Percentiles rank a stretch among this genome's conserved stretches.
Conservation (phyloP, 2,113 vertebrate genomes). For the Sander vitreus region DNA sequence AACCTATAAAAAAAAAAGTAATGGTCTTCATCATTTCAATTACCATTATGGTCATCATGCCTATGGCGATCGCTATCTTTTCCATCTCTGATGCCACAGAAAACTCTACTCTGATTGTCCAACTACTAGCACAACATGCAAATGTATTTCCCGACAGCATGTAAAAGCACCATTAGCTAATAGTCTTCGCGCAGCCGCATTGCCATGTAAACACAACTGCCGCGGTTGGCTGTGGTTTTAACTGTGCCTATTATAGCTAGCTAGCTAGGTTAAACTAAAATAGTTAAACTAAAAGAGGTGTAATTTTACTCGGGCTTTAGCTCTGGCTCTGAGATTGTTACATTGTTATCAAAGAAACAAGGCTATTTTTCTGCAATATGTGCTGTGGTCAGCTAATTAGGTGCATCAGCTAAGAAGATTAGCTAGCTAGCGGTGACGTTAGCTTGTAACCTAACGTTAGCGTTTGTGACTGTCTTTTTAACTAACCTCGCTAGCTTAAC, state of each 20-base stretch:
- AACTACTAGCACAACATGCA: rapidly evolving
- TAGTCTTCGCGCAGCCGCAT: slow-evolving; percentile 71
- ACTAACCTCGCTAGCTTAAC: slow-evolving; percentile 7
- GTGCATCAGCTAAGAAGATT: not conserved
- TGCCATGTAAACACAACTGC: slow-evolving; percentile 83
- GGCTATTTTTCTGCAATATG: not conserved
- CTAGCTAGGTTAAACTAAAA: not conserved
- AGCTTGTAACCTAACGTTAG: slow-evolving; percentile 42
- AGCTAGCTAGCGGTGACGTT: slow-evolving; percentile 26
- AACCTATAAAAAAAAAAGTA: no score
- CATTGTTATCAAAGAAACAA: not conserved
- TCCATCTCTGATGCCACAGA: not conserved
- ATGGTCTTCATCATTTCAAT: rapidly evolving
- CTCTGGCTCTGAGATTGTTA: no score
- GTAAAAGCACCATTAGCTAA: not conserved
- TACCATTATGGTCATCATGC: rapidly evolving
- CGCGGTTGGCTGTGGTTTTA: slow-evolving; percentile 34
- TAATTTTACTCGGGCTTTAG: not conserved
- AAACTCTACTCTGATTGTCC: not conserved
- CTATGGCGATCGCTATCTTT: rapidly evolving
- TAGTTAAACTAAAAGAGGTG: not conserved
- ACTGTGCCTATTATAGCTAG: not conserved
- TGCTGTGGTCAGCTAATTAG: not conserved
- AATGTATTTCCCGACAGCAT: not conserved
- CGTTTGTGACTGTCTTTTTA: slow-evolving; percentile 26